A percentile compares a stretch with the other conserved stretches of the same genome.
These are phyloP conservation scores for Camelus bactrianus DNA, from an alignment of 2,113 vertebrate genomes.

Conservation along the genomic window DNA sequence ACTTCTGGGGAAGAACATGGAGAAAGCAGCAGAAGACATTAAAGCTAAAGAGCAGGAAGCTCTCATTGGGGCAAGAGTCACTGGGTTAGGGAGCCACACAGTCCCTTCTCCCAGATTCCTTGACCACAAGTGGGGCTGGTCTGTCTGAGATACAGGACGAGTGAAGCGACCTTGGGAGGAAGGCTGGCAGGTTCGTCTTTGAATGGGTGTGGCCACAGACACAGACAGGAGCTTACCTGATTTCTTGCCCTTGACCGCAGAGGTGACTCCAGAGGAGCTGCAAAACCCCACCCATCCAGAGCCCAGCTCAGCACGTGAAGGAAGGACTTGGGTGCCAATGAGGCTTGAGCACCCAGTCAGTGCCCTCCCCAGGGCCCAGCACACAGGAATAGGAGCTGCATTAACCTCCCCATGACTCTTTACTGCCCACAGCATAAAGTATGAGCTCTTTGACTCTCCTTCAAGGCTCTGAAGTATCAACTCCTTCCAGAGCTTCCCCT, in stretches of 20 bases:
- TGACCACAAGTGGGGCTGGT: background rate
- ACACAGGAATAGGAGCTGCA: background rate
- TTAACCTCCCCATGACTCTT: background rate
- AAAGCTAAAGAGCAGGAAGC: background rate
- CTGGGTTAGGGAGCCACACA: background rate
- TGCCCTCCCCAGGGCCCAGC: background rate
- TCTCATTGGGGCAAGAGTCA: conserved; percentile 72
- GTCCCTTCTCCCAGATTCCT: background rate
- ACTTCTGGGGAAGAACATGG: background rate
- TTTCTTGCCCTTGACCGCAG: conserved; percentile 37
- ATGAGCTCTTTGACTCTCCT: background rate
- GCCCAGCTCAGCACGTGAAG: background rate
- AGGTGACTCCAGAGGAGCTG: background rate
- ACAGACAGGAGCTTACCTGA: background rate
- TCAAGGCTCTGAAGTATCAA: background rate
- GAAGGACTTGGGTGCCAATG: background rate
- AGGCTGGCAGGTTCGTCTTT: background rate
- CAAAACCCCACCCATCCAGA: conserved; percentile 28
- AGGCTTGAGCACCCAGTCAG: background rate
- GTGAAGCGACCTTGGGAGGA: background rate
- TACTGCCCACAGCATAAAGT: background rate
- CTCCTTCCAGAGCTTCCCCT: background rate
- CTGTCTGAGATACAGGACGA: background rate
- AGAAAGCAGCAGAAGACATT: background rate
- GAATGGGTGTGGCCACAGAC: background rate